A percentile compares a stretch with the other conserved stretches of the same genome.
These are phyloP conservation scores for Drosophila engyochracea DNA, from an alignment of 2,888 invertebrate species.

Conservation along the genomic window DNA sequence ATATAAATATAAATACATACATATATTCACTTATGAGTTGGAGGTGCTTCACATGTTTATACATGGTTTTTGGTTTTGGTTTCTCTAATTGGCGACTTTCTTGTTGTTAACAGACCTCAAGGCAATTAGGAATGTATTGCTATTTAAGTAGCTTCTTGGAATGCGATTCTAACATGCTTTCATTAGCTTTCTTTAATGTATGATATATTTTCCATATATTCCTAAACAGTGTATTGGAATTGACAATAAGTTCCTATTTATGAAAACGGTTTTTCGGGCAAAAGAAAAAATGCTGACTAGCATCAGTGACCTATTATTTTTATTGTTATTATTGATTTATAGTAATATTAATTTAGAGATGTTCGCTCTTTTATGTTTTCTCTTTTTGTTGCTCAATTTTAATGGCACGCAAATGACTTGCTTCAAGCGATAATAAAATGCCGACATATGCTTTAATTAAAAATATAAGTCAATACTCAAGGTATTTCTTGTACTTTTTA, in stretches of 20 bases:
- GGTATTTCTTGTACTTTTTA: neutral
- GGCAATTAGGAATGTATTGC: neutral
- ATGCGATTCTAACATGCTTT: neutral
- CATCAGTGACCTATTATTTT: neutral
- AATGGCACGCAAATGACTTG: neutral
- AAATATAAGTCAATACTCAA: neutral
- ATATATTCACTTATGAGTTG: neutral
- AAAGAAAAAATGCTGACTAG: neutral
- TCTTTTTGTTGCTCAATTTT: too few relatives aligned
- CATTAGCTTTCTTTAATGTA: neutral
- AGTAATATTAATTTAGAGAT: neutral
- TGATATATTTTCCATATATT: neutral
- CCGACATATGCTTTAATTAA: neutral
- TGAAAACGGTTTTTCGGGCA: neutral
- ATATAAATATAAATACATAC: constrained; percentile 45
- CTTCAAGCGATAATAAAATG: neutral
- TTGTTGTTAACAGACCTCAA: neutral
- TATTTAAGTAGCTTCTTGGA: neutral
- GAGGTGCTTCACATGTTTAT: neutral
- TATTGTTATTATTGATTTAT: neutral
- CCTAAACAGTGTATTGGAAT: neutral
- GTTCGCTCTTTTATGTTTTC: neutral
- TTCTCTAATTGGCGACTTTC: neutral
- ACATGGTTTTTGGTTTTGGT: neutral
- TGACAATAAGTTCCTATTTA: neutral